Evolutionary conservation across 2,113 vertebrate species (phyloP), one percentile per base, ranked within the genome.

Genomic region (Cephalopholis sonnerati): DNA sequence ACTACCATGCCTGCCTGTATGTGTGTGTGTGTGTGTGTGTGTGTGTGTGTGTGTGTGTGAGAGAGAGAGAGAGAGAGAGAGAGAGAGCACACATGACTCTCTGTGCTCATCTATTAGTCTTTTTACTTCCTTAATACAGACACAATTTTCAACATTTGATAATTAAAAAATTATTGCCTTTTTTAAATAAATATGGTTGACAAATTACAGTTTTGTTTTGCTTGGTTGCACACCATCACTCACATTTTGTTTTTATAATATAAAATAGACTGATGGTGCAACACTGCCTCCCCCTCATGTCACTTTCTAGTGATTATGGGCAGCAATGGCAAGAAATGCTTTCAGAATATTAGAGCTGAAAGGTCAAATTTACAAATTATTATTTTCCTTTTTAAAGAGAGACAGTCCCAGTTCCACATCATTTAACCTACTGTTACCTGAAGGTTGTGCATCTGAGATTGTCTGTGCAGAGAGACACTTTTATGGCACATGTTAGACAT

Each of bases 351-450:
- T 32, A 7, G 36, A n/a, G 24, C 32, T 17, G 22, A 58, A n/a
- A 46, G 46, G 66, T 29, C 44, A 46, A 7, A 51, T 15, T n/a
- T 59, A 48, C 5, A 22, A 18, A 41, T 27, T 39, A 13, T 22
- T 11, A 11, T 22, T 50, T 50, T 17, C 16, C 15, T 27, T 36
- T 80, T 77, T 61, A 22, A 41, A 77, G 51, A 79, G 61, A 61
- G 75, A 84, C 59, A 77, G 63, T 50, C 65, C 74, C 50, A 46
- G 46, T 67, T 36, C 51, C 29, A 48, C 25, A 17, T 18, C 73
- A 16, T n/a, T 7, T 8, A n/a, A 39, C n/a, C 20, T 24, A 25
- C 55, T 27, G 66, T 44, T 29, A 27, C 22, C 12, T 46, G 17
- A 4, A 54, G 11, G 46, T 39, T 41, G 65, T 48, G 7, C 1